These are phyloP conservation scores for Epinotia brunnichana DNA, from an alignment of 2,888 invertebrate genomes.

Conservation along the genomic window DNA sequence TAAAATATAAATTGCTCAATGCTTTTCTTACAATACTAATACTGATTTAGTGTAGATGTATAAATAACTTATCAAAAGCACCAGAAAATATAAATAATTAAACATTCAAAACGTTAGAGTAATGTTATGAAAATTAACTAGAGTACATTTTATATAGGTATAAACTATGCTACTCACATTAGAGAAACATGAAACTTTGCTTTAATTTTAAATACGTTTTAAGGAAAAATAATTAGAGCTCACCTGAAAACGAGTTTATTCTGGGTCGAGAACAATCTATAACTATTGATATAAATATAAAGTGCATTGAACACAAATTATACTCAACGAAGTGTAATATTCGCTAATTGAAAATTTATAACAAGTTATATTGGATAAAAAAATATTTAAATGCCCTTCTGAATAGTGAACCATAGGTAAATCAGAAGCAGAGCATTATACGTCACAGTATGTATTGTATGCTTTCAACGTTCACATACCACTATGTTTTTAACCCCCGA, in stretches of 20 bases:
- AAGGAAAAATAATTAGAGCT: not conserved
- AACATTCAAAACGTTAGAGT: not conserved
- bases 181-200: conserved; percentile 21
- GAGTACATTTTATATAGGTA: conserved; percentile 14
- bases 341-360: not conserved
- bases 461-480: not conserved
- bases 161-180: conserved; percentile 31
- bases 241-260: not conserved
- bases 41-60: conserved; percentile 60
- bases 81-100: conserved; percentile 20
- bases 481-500: not conserved
- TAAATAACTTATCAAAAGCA: conserved; percentile 30
- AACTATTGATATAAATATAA: no score
- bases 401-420: not conserved
- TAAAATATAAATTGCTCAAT: conserved; percentile 51
- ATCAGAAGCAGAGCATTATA: not conserved
- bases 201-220: conserved; percentile 5
- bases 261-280: no score
- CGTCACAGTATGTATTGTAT: not conserved
- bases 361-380: not conserved
- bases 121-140: conserved; percentile 17
- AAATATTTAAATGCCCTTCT: not conserved
- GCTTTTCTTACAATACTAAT: conserved; percentile 61
- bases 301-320: not conserved
- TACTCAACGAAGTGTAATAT: not conserved